These are phyloP conservation scores for Macrochelys suwanniensis DNA, from an alignment of 2,797 vertebrate species.

Conservation along the genomic window DNA sequence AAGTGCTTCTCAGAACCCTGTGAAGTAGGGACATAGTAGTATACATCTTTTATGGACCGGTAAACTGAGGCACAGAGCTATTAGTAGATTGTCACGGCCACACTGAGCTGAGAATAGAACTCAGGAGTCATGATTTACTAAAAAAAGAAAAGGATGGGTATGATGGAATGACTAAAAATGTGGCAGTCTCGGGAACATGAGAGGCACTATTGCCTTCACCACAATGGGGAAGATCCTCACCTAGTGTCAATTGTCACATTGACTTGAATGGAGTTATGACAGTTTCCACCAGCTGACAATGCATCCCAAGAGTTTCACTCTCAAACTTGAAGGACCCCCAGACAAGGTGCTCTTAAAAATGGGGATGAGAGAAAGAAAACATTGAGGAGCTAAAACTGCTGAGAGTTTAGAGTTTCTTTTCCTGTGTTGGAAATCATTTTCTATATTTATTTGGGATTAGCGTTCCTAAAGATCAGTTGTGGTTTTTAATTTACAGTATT, in stretches of 20 bases:
- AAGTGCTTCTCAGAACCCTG: background rate
- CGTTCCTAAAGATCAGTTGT: slow-evolving; percentile 71
- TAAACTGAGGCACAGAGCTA: accelerated
- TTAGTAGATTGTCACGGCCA: background rate
- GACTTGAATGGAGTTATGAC: background rate
- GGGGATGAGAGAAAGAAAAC: background rate
- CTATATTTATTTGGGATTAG: slow-evolving; percentile 56
- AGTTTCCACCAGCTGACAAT: background rate
- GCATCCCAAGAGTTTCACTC: background rate
- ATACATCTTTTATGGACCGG: background rate
- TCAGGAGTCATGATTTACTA: accelerated
- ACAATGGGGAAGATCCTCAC: background rate
- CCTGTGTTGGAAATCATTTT: slow-evolving; percentile 49
- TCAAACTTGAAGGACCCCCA: background rate
- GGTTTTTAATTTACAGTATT: slow-evolving; percentile 75
- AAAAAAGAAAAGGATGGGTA: background rate
- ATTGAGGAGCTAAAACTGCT: background rate
- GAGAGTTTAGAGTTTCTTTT: slow-evolving; percentile 26
- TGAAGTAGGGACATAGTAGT: background rate
- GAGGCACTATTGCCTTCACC: accelerated
- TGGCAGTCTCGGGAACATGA: background rate
- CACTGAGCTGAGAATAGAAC: background rate
- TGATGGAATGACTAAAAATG: background rate
- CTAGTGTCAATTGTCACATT: background rate
- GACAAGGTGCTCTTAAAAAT: background rate